Base-by-base conservation (phyloP, 37 sponge, comb jelly and placozoan genomes). In the Theonella swinhoei region DNA sequence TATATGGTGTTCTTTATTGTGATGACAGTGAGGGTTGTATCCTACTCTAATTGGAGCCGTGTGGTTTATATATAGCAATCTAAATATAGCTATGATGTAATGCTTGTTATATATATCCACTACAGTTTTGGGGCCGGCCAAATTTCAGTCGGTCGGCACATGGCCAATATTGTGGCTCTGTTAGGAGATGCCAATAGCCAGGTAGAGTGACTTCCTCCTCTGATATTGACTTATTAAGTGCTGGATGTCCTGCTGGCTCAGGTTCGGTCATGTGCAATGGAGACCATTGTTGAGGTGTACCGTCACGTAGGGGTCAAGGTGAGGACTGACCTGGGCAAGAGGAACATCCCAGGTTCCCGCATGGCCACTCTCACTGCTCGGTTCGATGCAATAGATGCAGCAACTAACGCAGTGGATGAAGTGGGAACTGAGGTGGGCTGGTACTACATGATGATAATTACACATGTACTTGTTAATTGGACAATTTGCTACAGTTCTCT, bases 121-220 rank as follows among this genome's bases (percentile, higher is more conserved):
- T 37, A 42, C 64, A 91, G 92, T 39, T 86, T 91, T 79, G 92
- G 92, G 22, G 70, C 92, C 1, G 75, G 80, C 22, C 79, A 86
- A n/a, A 32, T 91, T 20, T n/a, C 71, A 38, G 88, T 94, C 29
- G 30, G 79, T 63, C 83, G 83, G 72, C 83, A 75, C 64, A 84
- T 90, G 61, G 77, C 62, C 22, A 19, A 28, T 38, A 75, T 90
- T 59, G 89, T 90, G 59, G 75, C 81, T 9, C 80, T 94, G 22
- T 68, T 90, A 1, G 91, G 87, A 11, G 94, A 94, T 71, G 88
- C 94, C 38, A 94, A 94, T 71, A 76, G 68, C 42, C 94, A 94
- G 81, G 88, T 87, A 59, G n/a, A 30, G 39, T 8, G 38, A 19
- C 14, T 7, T 26, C 31, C 43, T 39, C 23, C 26, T 54, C 19